Evolutionary conservation across 2,888 invertebrate species (phyloP).

Genomic region (Neocrepidodera transversa): DNA sequence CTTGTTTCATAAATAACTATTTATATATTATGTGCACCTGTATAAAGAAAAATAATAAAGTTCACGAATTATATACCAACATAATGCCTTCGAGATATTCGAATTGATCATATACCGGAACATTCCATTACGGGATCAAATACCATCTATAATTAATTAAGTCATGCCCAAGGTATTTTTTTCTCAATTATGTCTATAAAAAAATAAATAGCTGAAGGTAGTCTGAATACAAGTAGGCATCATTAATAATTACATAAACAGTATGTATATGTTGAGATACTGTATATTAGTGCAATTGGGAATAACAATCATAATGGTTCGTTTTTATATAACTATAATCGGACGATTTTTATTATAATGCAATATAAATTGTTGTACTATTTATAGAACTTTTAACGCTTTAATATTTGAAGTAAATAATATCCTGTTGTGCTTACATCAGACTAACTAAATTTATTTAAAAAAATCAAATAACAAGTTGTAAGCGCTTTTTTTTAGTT

Average conservation of each 20-base stretch:
- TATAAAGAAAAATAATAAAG: constrained; percentile 2
- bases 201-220: constrained; percentile 1
- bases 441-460: too few species aligned
- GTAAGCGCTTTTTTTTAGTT: too few species aligned
- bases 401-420: neutral
- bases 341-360: neutral
- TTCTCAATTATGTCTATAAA: constrained; percentile 5
- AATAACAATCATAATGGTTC: constrained; percentile 5
- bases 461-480: too few species aligned
- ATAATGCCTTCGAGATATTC: constrained; percentile 3
- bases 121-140: constrained; percentile 9
- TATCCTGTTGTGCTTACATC: neutral
- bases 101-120: constrained; percentile 9
- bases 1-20: too few species aligned
- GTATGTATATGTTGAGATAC: neutral
- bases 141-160: constrained; percentile 6
- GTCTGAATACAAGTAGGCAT: neutral
- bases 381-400: neutral
- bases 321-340: constrained; percentile 7
- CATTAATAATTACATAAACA: constrained; percentile 1
- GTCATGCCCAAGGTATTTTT: constrained; percentile 7
- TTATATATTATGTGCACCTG: too few species aligned
- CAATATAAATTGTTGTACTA: constrained; percentile 4
- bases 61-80: neutral
- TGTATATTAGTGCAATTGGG: neutral